Conservation (phyloP, 92 coral and sea anemone species). For the Epizoanthus illoricatus region DNA sequence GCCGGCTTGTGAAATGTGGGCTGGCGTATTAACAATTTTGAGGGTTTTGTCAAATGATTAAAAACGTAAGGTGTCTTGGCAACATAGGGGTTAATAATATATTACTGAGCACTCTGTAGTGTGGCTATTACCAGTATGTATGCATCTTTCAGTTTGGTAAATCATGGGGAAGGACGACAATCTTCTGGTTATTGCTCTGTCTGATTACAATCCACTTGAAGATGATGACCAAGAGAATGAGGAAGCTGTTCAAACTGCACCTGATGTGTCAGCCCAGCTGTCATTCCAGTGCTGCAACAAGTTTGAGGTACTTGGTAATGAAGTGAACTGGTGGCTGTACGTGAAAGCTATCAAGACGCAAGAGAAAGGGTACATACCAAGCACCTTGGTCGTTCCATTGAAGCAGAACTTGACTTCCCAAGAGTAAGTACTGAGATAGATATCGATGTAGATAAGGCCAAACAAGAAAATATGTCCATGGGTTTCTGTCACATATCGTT, state of each 20-base stretch:
- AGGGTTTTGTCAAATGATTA: too few species aligned
- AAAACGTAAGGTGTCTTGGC: too few species aligned
- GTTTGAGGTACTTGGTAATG: conserved; percentile 72
- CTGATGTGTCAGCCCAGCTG: conserved; percentile 76
- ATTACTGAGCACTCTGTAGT: too few species aligned
- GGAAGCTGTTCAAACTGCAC: conserved; percentile 64
- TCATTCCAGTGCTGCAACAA: conserved; percentile 62
- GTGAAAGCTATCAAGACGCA: conserved; percentile 55
- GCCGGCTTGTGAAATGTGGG: too few species aligned
- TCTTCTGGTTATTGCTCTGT: conserved; percentile 73
- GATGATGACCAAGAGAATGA: conserved; percentile 51
- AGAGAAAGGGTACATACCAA: conserved; percentile 83
- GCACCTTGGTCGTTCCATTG: conserved; percentile 75
- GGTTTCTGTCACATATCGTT: too few species aligned
- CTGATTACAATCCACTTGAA: conserved; percentile 63
- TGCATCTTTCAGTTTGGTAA: too few species aligned
- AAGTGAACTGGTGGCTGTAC: conserved; percentile 89
- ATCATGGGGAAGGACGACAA: conserved; percentile 5
- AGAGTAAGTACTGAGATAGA: conserved; percentile 60
- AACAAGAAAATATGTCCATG: too few species aligned
- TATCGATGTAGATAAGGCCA: too few species aligned
- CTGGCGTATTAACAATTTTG: too few species aligned
- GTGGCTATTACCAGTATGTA: too few species aligned
- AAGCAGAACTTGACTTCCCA: conserved; percentile 58
- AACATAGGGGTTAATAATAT: too few species aligned